phyloP scores from a whole-genome alignment of 2,888 invertebrate species.

The Caradrina kadenii region DNA sequence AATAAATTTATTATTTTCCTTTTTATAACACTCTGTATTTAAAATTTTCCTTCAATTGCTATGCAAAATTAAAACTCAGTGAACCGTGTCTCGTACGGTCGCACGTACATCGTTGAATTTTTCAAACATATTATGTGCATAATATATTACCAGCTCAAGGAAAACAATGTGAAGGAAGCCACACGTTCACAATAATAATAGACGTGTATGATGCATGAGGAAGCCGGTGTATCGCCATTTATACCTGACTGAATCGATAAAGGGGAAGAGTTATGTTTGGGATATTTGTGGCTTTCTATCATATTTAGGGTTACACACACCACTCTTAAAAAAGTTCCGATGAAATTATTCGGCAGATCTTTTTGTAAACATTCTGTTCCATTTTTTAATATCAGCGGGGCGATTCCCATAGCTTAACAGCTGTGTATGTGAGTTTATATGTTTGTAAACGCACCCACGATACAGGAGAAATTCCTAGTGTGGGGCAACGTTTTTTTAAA shows the following conservation, averaged over 20 bases:
- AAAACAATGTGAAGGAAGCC: conserved; percentile 39
- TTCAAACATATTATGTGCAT: conserved; percentile 18
- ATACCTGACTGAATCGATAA: conserved; percentile 42
- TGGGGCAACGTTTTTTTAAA: no score
- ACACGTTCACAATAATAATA: conserved; percentile 46
- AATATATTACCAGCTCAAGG: conserved; percentile 35
- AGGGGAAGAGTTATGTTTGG: conserved; percentile 12
- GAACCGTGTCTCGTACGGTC: neutral
- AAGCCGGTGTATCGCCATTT: conserved; percentile 29
- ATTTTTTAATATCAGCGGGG: no score
- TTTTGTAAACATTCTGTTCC: no score
- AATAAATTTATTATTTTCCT: no score
- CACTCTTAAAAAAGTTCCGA: no score
- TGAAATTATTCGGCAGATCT: no score
- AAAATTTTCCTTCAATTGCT: neutral
- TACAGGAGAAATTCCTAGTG: no score
- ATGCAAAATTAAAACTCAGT: conserved; percentile 1
- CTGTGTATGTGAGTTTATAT: no score
- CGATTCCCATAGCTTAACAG: no score
- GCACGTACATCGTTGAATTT: conserved; percentile 18
- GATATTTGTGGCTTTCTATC: conserved; percentile 23
- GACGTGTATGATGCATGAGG: conserved; percentile 51
- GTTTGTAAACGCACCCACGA: no score
- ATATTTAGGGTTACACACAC: neutral
- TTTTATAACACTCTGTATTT: no score